A percentile compares a stretch with the other conserved stretches of the same genome.
These are phyloP conservation scores for Pseudorectes ferrugineus DNA, from an alignment of 2,113 vertebrate genomes.

Conservation along the genomic window DNA sequence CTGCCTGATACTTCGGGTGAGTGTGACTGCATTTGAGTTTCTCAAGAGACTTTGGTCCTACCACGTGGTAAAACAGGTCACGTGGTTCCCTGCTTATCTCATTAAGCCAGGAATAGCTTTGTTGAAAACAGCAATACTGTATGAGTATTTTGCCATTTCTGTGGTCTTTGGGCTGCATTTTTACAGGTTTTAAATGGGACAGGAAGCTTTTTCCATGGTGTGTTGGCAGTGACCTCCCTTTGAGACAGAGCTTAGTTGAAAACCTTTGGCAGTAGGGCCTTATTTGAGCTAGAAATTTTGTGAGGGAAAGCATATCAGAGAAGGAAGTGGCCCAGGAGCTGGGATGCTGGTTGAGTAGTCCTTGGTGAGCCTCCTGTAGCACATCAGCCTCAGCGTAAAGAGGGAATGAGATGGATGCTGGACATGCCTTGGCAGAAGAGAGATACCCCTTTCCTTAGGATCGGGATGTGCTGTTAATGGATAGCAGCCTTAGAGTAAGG, in stretches of 20 bases:
- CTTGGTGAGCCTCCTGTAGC: not conserved
- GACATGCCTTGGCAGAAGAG: not conserved
- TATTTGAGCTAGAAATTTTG: not conserved
- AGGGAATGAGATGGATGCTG: not conserved
- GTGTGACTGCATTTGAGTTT: not conserved
- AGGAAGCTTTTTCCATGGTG: not conserved
- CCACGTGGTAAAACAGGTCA: not conserved
- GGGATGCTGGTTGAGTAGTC: not conserved
- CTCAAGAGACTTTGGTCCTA: not conserved
- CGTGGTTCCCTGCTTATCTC: not conserved
- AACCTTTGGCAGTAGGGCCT: not conserved
- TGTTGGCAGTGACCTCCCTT: not conserved
- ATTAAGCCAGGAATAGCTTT: not conserved
- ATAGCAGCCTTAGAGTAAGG: not conserved
- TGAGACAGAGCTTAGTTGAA: not conserved
- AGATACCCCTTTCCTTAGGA: not conserved
- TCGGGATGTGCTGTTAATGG: not conserved
- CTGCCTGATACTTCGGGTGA: not conserved
- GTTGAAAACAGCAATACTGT: not conserved
- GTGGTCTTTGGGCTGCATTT: not conserved
- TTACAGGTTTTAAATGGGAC: not conserved
- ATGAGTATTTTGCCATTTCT: not conserved
- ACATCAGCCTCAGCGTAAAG: rapidly evolving
- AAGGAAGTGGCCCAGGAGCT: not conserved
- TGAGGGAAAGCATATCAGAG: not conserved